phyloP scores from a whole-genome alignment of 2,797 vertebrate genomes.

The Silurus aristotelis region DNA sequence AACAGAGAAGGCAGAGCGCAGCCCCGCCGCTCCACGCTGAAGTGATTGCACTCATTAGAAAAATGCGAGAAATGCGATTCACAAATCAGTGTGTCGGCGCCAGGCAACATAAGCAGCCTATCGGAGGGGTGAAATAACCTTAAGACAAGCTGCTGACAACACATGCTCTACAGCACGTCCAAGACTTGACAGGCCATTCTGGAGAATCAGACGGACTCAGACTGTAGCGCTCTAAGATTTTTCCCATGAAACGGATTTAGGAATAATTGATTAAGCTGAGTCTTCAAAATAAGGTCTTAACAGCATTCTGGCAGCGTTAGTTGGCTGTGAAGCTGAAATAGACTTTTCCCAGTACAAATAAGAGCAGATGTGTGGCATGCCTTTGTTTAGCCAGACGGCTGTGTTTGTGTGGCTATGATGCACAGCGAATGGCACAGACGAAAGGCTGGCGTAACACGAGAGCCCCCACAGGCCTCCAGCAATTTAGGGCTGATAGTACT shows the following conservation, averaged over 20 bases:
- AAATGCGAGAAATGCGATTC: slow-evolving; percentile 54
- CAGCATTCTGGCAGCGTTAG: slow-evolving; percentile 41
- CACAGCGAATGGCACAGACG: slow-evolving; percentile 3
- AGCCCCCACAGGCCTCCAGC: slow-evolving; percentile 7
- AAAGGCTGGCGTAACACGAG: slow-evolving; percentile 27
- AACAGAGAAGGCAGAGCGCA: slow-evolving; percentile 43
- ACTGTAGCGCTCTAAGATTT: slow-evolving; percentile 24
- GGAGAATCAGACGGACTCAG: slow-evolving; percentile 31
- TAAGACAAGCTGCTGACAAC: slow-evolving; percentile 50
- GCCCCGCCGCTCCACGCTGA: slow-evolving; percentile 39
- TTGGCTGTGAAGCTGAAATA: slow-evolving; percentile 30
- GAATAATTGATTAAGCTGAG: slow-evolving; percentile 44
- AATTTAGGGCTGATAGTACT: slow-evolving; percentile 32
- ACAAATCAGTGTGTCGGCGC: slow-evolving; percentile 49
- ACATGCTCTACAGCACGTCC: slow-evolving; percentile 48
- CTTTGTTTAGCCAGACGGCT: slow-evolving; percentile 38
- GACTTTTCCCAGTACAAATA: slow-evolving; percentile 41
- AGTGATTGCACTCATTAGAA: slow-evolving; percentile 61
- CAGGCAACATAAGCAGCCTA: slow-evolving; percentile 43
- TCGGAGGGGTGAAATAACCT: slow-evolving; percentile 48
- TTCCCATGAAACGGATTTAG: slow-evolving; percentile 39
- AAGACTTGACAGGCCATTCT: slow-evolving; percentile 46
- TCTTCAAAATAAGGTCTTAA: slow-evolving; percentile 37
- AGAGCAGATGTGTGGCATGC: slow-evolving; percentile 36
- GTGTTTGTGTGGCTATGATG: slow-evolving; percentile 27